A percentile compares a stretch with the other conserved stretches of the same genome.
phyloP scores from a whole-genome alignment of 2,113 vertebrate species.

The Toxostoma redivivum region DNA sequence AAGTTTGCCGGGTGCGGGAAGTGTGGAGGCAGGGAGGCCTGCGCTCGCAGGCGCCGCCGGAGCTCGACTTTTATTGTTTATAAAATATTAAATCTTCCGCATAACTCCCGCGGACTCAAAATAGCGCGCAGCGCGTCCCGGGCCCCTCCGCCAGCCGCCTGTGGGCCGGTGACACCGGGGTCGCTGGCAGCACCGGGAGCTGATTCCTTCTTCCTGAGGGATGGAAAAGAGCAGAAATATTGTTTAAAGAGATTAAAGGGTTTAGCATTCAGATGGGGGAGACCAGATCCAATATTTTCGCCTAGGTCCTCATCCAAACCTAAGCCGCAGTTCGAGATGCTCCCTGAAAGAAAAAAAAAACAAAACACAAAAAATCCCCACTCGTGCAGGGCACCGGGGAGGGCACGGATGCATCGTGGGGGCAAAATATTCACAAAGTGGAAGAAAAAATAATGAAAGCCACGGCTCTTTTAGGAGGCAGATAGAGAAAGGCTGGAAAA shows the following conservation, averaged over 20 bases:
- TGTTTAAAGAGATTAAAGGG: slow-evolving; percentile 32
- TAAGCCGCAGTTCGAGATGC: background rate
- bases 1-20: slow-evolving; percentile 45
- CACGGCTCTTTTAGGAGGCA: background rate
- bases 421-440: background rate
- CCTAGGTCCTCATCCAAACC: background rate
- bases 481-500: slow-evolving; percentile 26
- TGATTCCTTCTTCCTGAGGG: background rate
- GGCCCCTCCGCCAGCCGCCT: slow-evolving; percentile 13
- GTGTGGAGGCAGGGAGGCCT: background rate
- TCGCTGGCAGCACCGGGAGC: background rate
- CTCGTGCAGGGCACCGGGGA: background rate
- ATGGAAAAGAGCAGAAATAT: background rate
- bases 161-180: background rate
- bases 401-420: background rate
- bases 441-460: background rate
- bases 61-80: slow-evolving; percentile 71
- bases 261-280: background rate
- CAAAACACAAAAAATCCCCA: rapidly evolving
- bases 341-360: background rate
- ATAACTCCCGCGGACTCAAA: slow-evolving; percentile 45
- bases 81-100: slow-evolving; percentile 68
- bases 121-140: slow-evolving; percentile 56
- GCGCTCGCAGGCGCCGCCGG: slow-evolving; percentile 36
- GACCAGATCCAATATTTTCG: background rate